phyloP scores from a whole-genome alignment of 2,113 vertebrate species.

The Paramisgurnus dabryanus region DNA sequence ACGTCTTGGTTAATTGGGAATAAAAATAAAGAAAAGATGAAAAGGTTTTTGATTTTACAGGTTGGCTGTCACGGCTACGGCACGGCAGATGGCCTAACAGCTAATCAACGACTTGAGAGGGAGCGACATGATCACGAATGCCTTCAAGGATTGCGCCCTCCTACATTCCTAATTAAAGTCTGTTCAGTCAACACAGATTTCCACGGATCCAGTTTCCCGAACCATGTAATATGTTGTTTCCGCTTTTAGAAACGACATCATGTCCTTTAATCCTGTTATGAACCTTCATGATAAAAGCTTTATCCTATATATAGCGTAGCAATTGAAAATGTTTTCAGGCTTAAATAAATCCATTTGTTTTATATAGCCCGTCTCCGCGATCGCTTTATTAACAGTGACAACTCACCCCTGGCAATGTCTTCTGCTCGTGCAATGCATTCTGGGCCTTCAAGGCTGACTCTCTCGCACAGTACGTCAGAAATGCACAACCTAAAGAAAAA shows the following conservation, averaged over 20 bases:
- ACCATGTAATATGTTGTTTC: slow-evolving; percentile 20
- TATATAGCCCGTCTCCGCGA: not conserved
- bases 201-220: slow-evolving; percentile 20
- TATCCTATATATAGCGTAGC: not conserved
- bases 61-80: slow-evolving; percentile 35
- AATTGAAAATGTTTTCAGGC: not conserved
- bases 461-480: slow-evolving; percentile 77
- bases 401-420: slow-evolving; percentile 80
- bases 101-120: slow-evolving; percentile 55
- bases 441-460: slow-evolving; percentile 80
- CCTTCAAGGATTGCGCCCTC: slow-evolving; percentile 50
- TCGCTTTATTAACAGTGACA: slow-evolving; percentile 12
- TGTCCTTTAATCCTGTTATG: not conserved
- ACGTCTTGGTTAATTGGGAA: not conserved
- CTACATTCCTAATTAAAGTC: slow-evolving; percentile 55
- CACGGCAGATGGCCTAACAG: slow-evolving; percentile 52
- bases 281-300: slow-evolving; percentile 18
- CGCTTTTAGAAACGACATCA: slow-evolving; percentile 19
- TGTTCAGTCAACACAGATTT: slow-evolving; percentile 46
- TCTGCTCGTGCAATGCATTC: slow-evolving; percentile 80
- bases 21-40: not conserved
- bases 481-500: slow-evolving; percentile 70
- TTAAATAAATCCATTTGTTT: slow-evolving; percentile 7
- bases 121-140: slow-evolving; percentile 29
- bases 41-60: slow-evolving; percentile 22